These are phyloP conservation scores for Tetrapedia diversipes DNA, from an alignment of 2,888 invertebrate genomes.

Conservation along the genomic window DNA sequence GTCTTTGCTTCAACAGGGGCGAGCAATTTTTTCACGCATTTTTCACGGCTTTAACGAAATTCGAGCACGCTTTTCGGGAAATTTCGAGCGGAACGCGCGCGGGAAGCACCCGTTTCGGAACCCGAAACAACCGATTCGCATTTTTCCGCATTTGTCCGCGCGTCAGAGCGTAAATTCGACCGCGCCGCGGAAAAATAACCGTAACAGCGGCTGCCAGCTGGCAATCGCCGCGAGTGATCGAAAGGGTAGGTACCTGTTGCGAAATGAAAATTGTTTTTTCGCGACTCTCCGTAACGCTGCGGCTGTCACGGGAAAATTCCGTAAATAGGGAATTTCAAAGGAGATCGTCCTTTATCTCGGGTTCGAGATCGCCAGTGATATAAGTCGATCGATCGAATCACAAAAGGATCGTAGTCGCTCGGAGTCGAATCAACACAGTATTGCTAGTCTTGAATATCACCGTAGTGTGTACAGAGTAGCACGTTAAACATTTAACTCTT, in stretches of 20 bases:
- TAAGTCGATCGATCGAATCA: no score
- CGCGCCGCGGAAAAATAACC: constrained; percentile 54
- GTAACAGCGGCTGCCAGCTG: constrained; percentile 49
- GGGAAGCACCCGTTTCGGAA: not conserved
- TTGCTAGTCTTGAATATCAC: no score
- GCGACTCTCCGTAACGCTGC: not conserved
- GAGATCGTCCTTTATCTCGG: no score
- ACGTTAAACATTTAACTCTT: no score
- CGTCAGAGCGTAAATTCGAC: constrained; percentile 57
- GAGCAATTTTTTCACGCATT: not conserved
- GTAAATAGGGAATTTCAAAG: no score
- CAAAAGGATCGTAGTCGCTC: no score
- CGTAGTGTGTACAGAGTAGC: no score
- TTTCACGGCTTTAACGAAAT: not conserved
- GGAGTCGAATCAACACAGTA: no score
- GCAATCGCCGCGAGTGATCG: constrained; percentile 45
- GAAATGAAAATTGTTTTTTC: constrained; percentile 36
- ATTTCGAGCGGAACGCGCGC: not conserved
- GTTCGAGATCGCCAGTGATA: no score
- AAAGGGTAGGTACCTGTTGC: constrained; percentile 45
- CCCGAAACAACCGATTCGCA: constrained; percentile 33
- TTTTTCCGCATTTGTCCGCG: constrained; percentile 40
- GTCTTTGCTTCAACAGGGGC: not conserved
- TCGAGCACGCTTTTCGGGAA: not conserved
- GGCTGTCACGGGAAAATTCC: no score